Percentiles rank a stretch among this genome's conserved stretches.
phyloP scores from a whole-genome alignment of 2,888 invertebrate species.

The Parapristionchus giblindavisi region DNA sequence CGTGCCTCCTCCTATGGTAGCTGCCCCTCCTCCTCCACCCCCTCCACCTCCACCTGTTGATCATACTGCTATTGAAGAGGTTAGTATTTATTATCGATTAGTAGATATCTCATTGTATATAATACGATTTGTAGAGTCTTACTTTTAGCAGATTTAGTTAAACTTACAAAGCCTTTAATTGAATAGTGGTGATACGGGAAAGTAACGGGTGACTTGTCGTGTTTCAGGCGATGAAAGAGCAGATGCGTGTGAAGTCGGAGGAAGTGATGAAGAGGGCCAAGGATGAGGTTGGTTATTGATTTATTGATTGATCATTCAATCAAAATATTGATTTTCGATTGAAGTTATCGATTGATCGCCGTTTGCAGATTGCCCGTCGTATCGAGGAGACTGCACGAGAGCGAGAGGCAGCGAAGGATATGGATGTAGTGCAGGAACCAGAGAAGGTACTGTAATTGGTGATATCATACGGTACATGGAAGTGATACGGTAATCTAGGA shows the following conservation, averaged over 20 bases:
- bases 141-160: too few species aligned
- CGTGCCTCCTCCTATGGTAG: not conserved
- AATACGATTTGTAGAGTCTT: too few species aligned
- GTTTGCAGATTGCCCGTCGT: conserved; percentile 22
- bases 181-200: too few species aligned
- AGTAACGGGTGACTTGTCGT: not conserved
- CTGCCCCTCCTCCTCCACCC: not conserved
- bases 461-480: too few species aligned
- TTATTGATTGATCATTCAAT: too few species aligned
- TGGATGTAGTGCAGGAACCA: not conserved
- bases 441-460: not conserved
- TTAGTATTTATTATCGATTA: too few species aligned
- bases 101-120: too few species aligned
- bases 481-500: too few species aligned
- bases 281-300: not conserved
- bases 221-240: not conserved
- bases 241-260: too few species aligned
- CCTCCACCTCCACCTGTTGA: not conserved
- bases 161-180: too few species aligned
- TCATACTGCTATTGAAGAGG: too few species aligned
- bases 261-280: not conserved
- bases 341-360: not conserved
- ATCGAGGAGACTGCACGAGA: conserved; percentile 13
- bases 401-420: not conserved
- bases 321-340: not conserved